phyloP scores from a whole-genome alignment of 1,140 invertebrate genomes.

The Drosophila nigromelanica region DNA sequence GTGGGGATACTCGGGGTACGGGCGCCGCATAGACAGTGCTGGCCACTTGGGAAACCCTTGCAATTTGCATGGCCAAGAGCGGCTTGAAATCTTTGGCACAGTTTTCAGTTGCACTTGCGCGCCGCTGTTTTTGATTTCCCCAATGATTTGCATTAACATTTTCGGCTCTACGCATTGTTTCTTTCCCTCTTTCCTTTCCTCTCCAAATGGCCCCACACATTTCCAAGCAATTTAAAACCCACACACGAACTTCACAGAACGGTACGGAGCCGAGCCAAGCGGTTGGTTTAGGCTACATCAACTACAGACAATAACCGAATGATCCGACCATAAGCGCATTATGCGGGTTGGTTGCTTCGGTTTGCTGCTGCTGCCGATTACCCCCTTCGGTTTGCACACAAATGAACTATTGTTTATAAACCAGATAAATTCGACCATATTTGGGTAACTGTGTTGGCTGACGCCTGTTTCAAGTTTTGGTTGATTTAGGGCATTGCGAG shows the following conservation, averaged over 20 bases:
- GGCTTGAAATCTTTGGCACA: conserved; percentile 65
- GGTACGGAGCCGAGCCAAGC: background rate
- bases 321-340: conserved; percentile 57
- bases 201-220: conserved; percentile 16
- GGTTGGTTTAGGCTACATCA: conserved; percentile 20
- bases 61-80: conserved; percentile 69
- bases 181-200: too few relatives aligned
- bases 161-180: conserved; percentile 62
- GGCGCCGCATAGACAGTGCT: conserved; percentile 18
- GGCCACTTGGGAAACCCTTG: conserved; percentile 77
- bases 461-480: background rate
- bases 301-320: conserved; percentile 35
- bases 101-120: conserved; percentile 72
- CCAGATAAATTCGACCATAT: conserved; percentile 33
- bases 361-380: conserved; percentile 1
- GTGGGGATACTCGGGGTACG: too few relatives aligned
- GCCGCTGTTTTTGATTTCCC: conserved; percentile 78
- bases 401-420: conserved; percentile 80
- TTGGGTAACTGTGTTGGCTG: conserved; percentile 10
- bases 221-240: conserved; percentile 68
- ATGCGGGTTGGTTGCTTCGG: conserved; percentile 58
- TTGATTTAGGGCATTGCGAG: background rate
- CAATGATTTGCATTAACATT: conserved; percentile 80
- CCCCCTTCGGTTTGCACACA: conserved; percentile 30
- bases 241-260: conserved; percentile 21